Conservation (phyloP, 2,888 invertebrate species). For the Xylophagus ater region DNA sequence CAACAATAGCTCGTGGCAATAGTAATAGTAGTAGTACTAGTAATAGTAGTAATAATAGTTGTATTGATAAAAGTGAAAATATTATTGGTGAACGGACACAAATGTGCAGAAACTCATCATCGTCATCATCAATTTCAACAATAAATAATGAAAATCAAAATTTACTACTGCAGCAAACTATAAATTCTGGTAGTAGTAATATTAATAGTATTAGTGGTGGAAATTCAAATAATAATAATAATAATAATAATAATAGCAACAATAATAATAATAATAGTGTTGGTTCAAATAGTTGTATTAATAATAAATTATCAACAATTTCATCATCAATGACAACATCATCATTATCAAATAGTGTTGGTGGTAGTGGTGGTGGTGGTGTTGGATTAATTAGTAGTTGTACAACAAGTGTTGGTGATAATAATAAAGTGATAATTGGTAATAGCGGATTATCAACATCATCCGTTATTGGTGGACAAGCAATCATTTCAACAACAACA, state of each 20-base stretch:
- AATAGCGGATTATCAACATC: constrained; percentile 14
- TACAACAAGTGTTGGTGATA: background rate
- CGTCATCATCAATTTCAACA: constrained; percentile 4
- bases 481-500: constrained; percentile 19
- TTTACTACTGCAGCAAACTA: background rate
- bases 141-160: background rate
- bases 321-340: constrained; percentile 4
- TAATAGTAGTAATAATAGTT: constrained; percentile 5
- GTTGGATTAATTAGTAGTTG: background rate
- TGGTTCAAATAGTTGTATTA: constrained; percentile 11
- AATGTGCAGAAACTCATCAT: constrained; percentile 10
- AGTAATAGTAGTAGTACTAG: constrained; percentile 6
- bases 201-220: constrained; percentile 4
- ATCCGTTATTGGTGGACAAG: constrained; percentile 31
- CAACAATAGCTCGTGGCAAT: constrained; percentile 17
- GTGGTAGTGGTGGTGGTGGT: constrained; percentile 9
- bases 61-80: constrained; percentile 8
- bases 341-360: constrained; percentile 13
- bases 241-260: background rate
- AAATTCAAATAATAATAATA: constrained; percentile 3
- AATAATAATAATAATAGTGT: constrained; percentile 1
- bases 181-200: background rate
- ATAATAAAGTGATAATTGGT: constrained; percentile 17
- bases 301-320: constrained; percentile 10
- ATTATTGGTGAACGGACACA: constrained; percentile 9